Evolutionary conservation across 1,140 invertebrate species (phyloP).

Genomic region (Popillia japonica): DNA sequence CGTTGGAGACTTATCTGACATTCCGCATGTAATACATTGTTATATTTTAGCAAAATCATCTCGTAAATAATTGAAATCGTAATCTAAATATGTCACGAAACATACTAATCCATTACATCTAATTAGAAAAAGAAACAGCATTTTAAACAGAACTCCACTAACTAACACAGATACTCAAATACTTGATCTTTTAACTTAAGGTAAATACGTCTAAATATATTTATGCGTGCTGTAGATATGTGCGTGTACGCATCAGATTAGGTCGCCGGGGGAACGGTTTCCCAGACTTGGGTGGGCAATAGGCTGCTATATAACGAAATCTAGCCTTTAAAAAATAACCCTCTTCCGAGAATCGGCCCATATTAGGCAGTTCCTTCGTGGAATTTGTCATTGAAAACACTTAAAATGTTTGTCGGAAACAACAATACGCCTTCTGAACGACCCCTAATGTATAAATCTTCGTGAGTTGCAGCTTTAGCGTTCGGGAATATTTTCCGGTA

Average conservation of each 20-base stretch:
- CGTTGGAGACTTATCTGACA: no score
- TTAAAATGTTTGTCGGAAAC: slow-evolving; percentile 38
- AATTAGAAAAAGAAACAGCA: no score
- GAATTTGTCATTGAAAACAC: slow-evolving; percentile 37
- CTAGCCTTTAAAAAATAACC: slow-evolving; percentile 37
- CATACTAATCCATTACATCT: no score
- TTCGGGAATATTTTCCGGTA: slow-evolving; percentile 17
- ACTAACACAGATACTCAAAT: no score
- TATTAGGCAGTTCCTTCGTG: slow-evolving; percentile 32
- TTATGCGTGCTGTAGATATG: background rate
- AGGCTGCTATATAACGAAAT: slow-evolving; percentile 14
- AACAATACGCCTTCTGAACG: slow-evolving; percentile 27
- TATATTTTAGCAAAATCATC: no score
- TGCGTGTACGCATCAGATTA: background rate
- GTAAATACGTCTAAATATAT: background rate
- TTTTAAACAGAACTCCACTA: no score
- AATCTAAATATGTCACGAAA: no score
- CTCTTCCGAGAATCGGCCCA: slow-evolving; percentile 36
- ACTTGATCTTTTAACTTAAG: no score
- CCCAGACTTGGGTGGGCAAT: slow-evolving; percentile 36
- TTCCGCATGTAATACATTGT: no score
- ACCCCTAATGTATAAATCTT: slow-evolving; percentile 28
- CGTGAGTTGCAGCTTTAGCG: slow-evolving; percentile 20
- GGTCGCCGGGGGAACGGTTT: slow-evolving; percentile 13
- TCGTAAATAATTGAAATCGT: no score